phyloP scores from a whole-genome alignment of 2,888 invertebrate genomes.

The Heliconius ethilla region DNA sequence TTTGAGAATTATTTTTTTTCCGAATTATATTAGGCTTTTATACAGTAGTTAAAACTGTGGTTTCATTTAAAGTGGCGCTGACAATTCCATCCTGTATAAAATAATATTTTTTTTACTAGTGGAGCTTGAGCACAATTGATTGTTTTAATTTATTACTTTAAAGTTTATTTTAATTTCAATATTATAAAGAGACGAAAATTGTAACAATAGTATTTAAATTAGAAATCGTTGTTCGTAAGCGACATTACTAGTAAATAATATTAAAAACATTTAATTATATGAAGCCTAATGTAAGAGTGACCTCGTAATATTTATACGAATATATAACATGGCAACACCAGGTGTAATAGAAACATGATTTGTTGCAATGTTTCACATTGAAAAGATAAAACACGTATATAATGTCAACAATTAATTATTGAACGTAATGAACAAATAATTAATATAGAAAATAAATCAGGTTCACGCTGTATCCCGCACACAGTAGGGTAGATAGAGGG shows the following conservation, averaged over 20 bases:
- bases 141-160: too few species aligned
- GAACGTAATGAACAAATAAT: neutral
- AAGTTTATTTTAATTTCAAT: neutral
- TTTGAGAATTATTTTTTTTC: too few species aligned
- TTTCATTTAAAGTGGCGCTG: too few species aligned
- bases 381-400: conserved; percentile 35
- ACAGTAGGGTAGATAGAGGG: too few species aligned
- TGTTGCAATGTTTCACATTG: conserved; percentile 29
- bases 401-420: conserved; percentile 25
- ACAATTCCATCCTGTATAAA: too few species aligned
- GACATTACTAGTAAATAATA: neutral
- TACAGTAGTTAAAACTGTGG: too few species aligned
- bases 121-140: too few species aligned
- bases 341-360: conserved; percentile 32
- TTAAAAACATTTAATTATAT: neutral
- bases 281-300: conserved; percentile 8
- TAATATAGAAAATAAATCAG: neutral
- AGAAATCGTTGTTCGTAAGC: neutral
- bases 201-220: neutral
- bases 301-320: conserved; percentile 21
- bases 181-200: neutral
- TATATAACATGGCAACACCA: conserved; percentile 1
- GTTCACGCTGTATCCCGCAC: too few species aligned
- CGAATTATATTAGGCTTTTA: too few species aligned
- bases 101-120: too few species aligned